Percentiles rank a stretch among this genome's conserved stretches.
Conservation (phyloP, 2,888 invertebrate species). For the Arenicola marina region DNA sequence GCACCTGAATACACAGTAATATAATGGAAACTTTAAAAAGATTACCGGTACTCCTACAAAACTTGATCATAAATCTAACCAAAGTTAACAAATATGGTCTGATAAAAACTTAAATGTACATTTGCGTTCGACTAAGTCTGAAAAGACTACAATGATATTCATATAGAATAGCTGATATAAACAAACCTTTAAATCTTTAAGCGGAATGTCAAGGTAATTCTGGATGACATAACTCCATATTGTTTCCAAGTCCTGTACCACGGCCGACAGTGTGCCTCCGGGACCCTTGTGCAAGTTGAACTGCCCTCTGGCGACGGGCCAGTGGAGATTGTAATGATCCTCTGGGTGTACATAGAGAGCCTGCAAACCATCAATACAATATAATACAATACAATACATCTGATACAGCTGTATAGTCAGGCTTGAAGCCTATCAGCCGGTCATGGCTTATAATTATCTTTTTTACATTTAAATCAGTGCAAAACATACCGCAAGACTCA, state of each 20-base stretch:
- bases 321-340: constrained; percentile 81
- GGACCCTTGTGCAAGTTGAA: constrained; percentile 82
- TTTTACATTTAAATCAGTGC: no score
- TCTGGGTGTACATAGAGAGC: constrained; percentile 64
- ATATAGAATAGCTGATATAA: not conserved
- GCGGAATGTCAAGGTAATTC: constrained; percentile 75
- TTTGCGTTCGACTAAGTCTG: not conserved
- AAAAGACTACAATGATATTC: no score
- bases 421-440: no score
- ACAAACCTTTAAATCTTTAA: constrained; percentile 64
- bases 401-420: no score
- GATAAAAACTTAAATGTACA: not conserved
- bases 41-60: no score
- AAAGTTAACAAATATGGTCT: not conserved
- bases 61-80: no score
- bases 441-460: no score
- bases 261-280: constrained; percentile 83
- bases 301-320: constrained; percentile 86
- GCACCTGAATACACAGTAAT: no score
- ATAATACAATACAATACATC: not conserved
- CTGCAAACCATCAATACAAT: constrained; percentile 45
- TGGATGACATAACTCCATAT: constrained; percentile 86
- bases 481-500: no score
- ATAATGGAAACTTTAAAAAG: no score
- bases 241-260: constrained; percentile 81